A percentile compares a stretch with the other conserved stretches of the same genome.
phyloP scores from a whole-genome alignment of 1,140 invertebrate genomes.

The Dryas iulia region DNA sequence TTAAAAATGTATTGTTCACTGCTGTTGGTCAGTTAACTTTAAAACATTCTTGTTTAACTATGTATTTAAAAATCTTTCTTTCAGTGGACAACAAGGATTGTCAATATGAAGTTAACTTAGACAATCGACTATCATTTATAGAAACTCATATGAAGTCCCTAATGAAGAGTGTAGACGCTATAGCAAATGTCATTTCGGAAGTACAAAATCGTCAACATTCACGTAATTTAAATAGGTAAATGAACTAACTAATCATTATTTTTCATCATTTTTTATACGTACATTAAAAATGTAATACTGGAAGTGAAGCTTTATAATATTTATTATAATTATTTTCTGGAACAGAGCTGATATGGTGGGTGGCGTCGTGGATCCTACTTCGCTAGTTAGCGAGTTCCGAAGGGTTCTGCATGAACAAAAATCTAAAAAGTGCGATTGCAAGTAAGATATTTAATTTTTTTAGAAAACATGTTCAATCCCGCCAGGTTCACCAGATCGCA shows the following conservation, averaged over 20 bases:
- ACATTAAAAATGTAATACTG: too few relatives aligned
- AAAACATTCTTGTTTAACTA: not conserved
- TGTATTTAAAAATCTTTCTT: constrained; percentile 4
- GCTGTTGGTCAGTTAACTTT: not conserved
- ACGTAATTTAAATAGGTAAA: constrained; percentile 35
- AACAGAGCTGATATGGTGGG: not conserved
- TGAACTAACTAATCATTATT: too few relatives aligned
- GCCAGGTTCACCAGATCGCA: too few relatives aligned
- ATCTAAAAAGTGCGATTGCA: constrained; percentile 65
- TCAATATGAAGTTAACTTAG: constrained; percentile 42
- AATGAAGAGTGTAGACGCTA: constrained; percentile 50
- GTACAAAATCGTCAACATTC: constrained; percentile 55
- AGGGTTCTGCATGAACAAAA: constrained; percentile 61
- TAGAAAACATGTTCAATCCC: too few relatives aligned
- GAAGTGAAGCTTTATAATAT: too few relatives aligned
- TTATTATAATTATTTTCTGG: not conserved
- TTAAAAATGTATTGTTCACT: not conserved
- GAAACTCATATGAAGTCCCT: constrained; percentile 53
- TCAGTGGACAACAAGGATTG: constrained; percentile 45
- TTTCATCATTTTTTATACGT: too few relatives aligned
- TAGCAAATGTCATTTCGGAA: constrained; percentile 53
- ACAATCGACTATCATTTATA: constrained; percentile 46
- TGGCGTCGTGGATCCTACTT: constrained; percentile 37
- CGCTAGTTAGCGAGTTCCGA: constrained; percentile 59
- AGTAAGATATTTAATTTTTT: constrained; percentile 40